Base-by-base conservation (phyloP, 2,113 vertebrate species). In the Salminus brasiliensis region DNA sequence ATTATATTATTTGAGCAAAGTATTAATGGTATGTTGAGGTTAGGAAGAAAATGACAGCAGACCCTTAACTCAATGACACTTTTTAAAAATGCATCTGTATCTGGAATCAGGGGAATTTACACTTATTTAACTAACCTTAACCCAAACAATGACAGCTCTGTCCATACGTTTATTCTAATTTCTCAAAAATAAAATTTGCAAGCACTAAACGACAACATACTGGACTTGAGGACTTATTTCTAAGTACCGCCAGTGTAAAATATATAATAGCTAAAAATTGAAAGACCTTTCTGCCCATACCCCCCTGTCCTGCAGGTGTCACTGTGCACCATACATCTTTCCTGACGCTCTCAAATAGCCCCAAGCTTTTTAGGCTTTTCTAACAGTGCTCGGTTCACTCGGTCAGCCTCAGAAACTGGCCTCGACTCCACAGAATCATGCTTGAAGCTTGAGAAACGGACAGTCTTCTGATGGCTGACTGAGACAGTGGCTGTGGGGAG, bases 281-380 rank as follows among this genome's bases (percentile, higher is more conserved):
- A 49, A 2, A 11, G 11, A 15, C 45, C 18, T 59, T 23, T 49
- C 13, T 67, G n/a, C 13, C 67, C 23, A 45, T 59, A 81, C 53
- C 57, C 67, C 81, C 25, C 49, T 63, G 18, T 74, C 89, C 93
- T 81, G 82, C 85, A 91, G 92, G 83, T 89, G 92, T 89, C 87
- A 69, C 81, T 90, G 72, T 68, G 80, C 70, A 82, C 85, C 74
- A 55, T 83, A n/a, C 43, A 70, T 81, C 6, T 55, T 34, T 30
- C 30, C 23, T 52, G 30, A 18, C 70, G 57, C n/a, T 10, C 34
- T 30, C 0, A 6, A 15, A 52, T n/a, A 21, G 52, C 52, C 52
- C 5, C 52, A 55, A 55, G 52, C 52, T 11, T 55, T 21, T 55
- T 8, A 55, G 25, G 47, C 47, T 52, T 21, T 52, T 52, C 47